phyloP scores from a whole-genome alignment of 2,797 vertebrate species.

The Eulemur coronatus region DNA sequence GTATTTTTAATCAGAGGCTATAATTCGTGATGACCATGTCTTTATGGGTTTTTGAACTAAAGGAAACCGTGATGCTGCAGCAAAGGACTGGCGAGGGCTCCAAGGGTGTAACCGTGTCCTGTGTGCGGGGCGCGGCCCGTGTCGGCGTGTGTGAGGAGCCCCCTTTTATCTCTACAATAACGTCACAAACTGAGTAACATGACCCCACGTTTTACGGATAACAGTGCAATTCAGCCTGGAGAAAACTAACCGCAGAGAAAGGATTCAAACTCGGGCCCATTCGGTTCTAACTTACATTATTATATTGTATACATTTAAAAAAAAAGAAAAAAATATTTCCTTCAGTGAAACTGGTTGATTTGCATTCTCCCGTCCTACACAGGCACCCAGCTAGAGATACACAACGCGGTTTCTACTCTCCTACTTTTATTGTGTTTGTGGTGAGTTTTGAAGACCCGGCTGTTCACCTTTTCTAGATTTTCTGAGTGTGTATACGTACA shows the following conservation, averaged over 20 bases:
- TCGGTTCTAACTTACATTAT: background rate
- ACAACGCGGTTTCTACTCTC: accelerated
- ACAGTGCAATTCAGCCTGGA: background rate
- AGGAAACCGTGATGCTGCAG: background rate
- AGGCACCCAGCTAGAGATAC: accelerated
- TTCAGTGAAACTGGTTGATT: background rate
- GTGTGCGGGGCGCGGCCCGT: no score
- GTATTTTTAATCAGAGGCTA: background rate
- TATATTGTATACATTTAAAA: background rate
- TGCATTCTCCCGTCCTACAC: accelerated
- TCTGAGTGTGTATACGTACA: background rate
- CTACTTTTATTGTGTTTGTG: accelerated
- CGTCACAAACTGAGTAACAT: background rate
- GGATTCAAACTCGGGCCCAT: background rate
- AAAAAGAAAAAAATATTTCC: background rate
- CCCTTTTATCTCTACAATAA: background rate
- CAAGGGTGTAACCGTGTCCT: no score
- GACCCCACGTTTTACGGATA: accelerated
- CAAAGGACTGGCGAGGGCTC: background rate
- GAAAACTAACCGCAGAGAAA: background rate
- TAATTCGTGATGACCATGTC: background rate
- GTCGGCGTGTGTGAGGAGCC: no score
- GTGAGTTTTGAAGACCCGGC: background rate
- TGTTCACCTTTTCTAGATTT: accelerated
- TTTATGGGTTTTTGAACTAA: background rate